Conservation (phyloP, 2,888 invertebrate genomes). For the Drosophila picticornis region DNA sequence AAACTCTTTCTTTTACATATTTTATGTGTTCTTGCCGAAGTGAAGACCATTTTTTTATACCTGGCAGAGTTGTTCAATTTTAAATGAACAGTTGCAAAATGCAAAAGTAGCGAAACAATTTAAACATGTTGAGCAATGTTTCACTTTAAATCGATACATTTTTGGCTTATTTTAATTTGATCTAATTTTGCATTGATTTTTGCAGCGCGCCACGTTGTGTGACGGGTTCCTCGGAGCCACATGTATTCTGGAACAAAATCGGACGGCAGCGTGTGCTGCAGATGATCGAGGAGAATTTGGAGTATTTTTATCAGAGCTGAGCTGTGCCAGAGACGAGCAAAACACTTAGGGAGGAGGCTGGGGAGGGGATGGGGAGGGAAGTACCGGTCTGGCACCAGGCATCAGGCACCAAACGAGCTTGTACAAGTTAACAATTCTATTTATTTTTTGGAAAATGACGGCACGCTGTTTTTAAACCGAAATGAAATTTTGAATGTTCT, state of each 20-base stretch:
- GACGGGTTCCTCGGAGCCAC: conserved; percentile 79
- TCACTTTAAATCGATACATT: not conserved
- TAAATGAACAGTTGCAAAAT: not conserved
- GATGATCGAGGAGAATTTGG: conserved; percentile 81
- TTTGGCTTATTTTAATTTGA: not conserved
- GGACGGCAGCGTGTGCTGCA: conserved; percentile 84
- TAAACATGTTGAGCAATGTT: not conserved
- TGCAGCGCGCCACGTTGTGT: conserved; percentile 82
- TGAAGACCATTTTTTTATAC: not conserved
- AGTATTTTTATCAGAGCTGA: conserved; percentile 71
- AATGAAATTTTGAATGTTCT: conserved; percentile 25
- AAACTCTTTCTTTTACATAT: not conserved
- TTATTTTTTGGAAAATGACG: conserved; percentile 35
- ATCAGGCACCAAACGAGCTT: conserved; percentile 28
- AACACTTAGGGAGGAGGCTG: not conserved
- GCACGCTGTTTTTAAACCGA: conserved; percentile 62
- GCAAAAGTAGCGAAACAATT: not conserved
- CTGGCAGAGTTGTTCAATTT: not conserved
- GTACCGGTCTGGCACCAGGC: conserved; percentile 61
- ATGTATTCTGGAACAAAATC: conserved; percentile 85
- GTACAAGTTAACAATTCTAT: conserved; percentile 36
- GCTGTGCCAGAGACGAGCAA: not conserved
- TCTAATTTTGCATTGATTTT: conserved; percentile 8
- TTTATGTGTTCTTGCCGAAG: not conserved
- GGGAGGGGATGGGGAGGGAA: accelerated